A percentile compares a stretch with the other conserved stretches of the same genome.
These are phyloP conservation scores for Eublepharis macularius DNA, from an alignment of 2,113 vertebrate species.

Conservation along the genomic window DNA sequence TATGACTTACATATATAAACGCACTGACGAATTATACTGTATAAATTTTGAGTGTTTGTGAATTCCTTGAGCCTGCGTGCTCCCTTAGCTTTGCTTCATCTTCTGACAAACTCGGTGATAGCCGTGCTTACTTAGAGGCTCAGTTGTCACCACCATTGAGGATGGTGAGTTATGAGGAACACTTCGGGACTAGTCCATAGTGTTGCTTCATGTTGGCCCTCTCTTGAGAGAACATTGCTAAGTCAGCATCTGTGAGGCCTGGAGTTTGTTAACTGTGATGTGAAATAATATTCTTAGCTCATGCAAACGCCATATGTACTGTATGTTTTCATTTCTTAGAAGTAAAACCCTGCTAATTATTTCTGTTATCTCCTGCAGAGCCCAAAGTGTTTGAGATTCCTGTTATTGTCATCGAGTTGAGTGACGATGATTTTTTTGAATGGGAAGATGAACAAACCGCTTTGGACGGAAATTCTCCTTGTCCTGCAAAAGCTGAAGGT, in stretches of 20 bases:
- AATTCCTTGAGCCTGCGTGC: no score
- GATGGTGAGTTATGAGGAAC: background rate
- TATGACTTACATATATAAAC: no score
- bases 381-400: constrained; percentile 49
- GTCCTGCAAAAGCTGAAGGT: background rate
- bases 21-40: no score
- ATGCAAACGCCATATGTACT: background rate
- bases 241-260: background rate
- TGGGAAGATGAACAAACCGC: rapidly evolving
- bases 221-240: no score
- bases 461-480: rapidly evolving
- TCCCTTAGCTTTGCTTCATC: background rate
- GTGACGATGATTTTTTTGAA: constrained; percentile 49
- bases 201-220: no score
- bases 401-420: constrained; percentile 18
- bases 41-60: no score
- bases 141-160: background rate
- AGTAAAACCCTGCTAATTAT: background rate
- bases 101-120: background rate
- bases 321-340: background rate
- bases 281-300: background rate
- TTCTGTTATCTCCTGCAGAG: constrained; percentile 4
- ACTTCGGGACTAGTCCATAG: background rate
- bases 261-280: background rate
- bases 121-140: background rate